Evolutionary conservation across 1,140 invertebrate species (phyloP).

Genomic region (Schlechtendalia chinensis): DNA sequence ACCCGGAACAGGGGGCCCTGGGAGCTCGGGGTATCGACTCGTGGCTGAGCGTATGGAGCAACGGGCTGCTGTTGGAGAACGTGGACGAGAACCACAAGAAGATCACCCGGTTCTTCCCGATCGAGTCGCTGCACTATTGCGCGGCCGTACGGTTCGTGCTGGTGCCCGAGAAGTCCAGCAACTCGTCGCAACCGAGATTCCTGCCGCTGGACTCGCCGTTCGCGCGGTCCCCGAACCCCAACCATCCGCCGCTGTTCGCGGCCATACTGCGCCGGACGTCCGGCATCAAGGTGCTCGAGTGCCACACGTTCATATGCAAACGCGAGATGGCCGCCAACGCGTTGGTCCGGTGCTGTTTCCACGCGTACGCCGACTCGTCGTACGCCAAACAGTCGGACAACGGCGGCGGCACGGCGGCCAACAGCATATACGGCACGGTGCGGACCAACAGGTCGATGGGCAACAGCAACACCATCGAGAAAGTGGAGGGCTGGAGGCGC

Average conservation of each 20-base stretch:
- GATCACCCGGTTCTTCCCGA: conserved; percentile 95
- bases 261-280: conserved; percentile 91
- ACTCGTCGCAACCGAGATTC: conserved; percentile 72
- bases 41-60: conserved; percentile 96
- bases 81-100: conserved; percentile 93
- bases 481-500: conserved; percentile 61
- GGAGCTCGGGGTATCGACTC: conserved; percentile 92
- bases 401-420: conserved; percentile 60
- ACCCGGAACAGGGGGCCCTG: conserved; percentile 83
- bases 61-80: conserved; percentile 93
- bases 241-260: conserved; percentile 93
- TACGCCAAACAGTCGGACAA: conserved; percentile 79
- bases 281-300: conserved; percentile 98
- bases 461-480: conserved; percentile 54
- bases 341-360: conserved; percentile 89
- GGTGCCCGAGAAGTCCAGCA: conserved; percentile 60
- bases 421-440: conserved; percentile 59
- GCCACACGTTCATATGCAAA: conserved; percentile 98
- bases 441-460: conserved; percentile 55
- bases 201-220: conserved; percentile 95
- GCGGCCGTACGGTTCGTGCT: conserved; percentile 84
- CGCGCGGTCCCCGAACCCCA: conserved; percentile 77
- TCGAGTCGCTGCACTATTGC: conserved; percentile 94
- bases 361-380: conserved; percentile 90
- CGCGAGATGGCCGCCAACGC: conserved; percentile 92